Percentiles rank a stretch among this genome's conserved stretches.
Evolutionary conservation across 2,888 invertebrate species (phyloP).

Genomic region (Lampropteryx suffumata): DNA sequence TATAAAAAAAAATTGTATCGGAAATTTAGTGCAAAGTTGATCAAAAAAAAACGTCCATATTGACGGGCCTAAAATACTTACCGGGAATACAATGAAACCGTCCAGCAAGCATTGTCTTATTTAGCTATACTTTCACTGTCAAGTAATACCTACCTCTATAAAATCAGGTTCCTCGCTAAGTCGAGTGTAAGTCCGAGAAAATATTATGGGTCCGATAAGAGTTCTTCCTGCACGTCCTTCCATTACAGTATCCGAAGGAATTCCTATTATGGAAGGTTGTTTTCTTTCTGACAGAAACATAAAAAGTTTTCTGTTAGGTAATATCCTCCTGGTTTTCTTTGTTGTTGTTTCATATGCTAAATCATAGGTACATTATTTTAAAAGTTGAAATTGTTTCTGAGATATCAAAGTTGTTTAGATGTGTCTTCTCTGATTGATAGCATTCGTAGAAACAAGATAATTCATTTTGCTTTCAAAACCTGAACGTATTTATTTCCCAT

Average conservation of each 20-base stretch:
- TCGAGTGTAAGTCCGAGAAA: slow-evolving; percentile 61
- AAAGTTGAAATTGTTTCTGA: slow-evolving; percentile 26
- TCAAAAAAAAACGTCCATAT: no score
- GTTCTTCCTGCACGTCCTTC: slow-evolving; percentile 70
- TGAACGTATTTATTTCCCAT: no score
- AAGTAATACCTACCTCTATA: slow-evolving; percentile 54
- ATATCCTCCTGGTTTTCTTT: slow-evolving; percentile 46
- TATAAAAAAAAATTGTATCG: no score
- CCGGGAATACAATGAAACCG: slow-evolving; percentile 37
- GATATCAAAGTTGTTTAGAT: no score
- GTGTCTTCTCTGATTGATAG: no score
- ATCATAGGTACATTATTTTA: slow-evolving; percentile 53
- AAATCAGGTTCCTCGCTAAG: slow-evolving; percentile 59
- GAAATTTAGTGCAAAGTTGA: no score
- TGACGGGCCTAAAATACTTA: no score
- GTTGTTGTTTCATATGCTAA: slow-evolving; percentile 37
- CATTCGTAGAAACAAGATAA: no score
- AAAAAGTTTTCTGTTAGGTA: slow-evolving; percentile 66
- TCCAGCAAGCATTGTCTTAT: slow-evolving; percentile 37
- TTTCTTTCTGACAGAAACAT: slow-evolving; percentile 70
- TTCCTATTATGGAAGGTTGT: slow-evolving; percentile 75
- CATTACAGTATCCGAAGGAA: slow-evolving; percentile 76
- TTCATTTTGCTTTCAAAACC: no score
- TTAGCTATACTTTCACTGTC: slow-evolving; percentile 40
- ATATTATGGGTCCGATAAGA: slow-evolving; percentile 71